Evolutionary conservation across 2,113 vertebrate species (phyloP).

Genomic region (Pygoscelis antarcticus): DNA sequence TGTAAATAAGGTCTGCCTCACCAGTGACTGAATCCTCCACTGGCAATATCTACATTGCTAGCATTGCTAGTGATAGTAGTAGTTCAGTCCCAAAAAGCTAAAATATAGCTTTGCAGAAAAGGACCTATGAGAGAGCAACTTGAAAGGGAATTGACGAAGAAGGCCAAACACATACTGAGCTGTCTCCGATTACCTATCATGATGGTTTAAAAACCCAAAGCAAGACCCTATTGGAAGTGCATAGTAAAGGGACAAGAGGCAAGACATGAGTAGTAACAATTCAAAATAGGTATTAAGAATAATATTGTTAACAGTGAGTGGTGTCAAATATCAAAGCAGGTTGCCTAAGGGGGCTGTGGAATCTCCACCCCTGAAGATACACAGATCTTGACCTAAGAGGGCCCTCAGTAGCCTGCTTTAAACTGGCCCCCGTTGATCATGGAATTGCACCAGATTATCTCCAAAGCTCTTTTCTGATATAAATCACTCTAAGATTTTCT

Average conservation of each 20-base stretch:
- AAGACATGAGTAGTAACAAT: neutral
- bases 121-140: accelerated
- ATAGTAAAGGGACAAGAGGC: neutral
- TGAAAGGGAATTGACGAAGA: neutral
- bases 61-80: neutral
- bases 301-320: neutral
- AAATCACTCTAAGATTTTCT: neutral
- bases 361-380: neutral
- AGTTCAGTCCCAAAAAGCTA: neutral
- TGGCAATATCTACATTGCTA: neutral
- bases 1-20: neutral
- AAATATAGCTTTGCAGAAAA: neutral
- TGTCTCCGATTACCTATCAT: neutral
- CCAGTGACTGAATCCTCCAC: neutral
- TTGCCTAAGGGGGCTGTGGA: neutral
- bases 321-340: neutral
- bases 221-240: neutral
- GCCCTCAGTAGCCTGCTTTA: neutral
- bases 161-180: neutral
- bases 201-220: neutral
- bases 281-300: neutral
- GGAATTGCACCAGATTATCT: neutral
- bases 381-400: neutral
- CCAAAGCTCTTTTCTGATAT: neutral
- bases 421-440: neutral